Evolutionary conservation across 2,888 invertebrate genomes (phyloP).

Genomic region (Sinopyrophorus schimmeli): DNA sequence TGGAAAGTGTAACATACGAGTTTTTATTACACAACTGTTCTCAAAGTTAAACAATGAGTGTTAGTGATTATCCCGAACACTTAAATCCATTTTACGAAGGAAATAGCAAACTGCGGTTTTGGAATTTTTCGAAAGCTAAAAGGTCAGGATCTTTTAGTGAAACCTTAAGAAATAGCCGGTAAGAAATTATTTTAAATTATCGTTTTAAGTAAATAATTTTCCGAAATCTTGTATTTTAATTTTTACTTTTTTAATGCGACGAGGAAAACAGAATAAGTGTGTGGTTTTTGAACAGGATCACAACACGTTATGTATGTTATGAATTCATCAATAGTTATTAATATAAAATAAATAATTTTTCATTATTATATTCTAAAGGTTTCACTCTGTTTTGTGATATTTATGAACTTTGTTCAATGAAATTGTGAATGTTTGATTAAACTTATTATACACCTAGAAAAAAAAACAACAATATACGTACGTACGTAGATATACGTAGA

Average conservation of each 20-base stretch:
- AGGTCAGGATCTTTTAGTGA: conserved; percentile 24
- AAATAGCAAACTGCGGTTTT: conserved; percentile 22
- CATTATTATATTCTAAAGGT: too few species aligned
- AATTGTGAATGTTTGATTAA: too few species aligned
- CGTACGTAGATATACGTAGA: too few species aligned
- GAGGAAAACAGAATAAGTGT: too few species aligned
- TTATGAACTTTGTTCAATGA: too few species aligned
- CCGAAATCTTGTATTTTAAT: neutral
- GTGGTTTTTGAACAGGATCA: too few species aligned
- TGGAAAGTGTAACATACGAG: conserved; percentile 11
- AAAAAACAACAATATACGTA: too few species aligned
- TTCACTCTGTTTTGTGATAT: too few species aligned
- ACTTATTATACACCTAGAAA: too few species aligned
- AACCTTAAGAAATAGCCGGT: conserved; percentile 28
- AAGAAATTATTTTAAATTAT: conserved; percentile 21
- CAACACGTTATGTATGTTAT: too few species aligned
- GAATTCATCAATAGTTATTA: too few species aligned
- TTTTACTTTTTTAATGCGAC: neutral
- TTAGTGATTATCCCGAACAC: conserved; percentile 73
- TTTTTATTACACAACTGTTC: neutral
- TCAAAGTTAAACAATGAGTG: conserved; percentile 15
- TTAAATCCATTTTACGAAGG: conserved; percentile 74
- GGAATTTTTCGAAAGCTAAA: conserved; percentile 25
- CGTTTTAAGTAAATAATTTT: neutral
- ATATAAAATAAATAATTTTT: too few species aligned